A percentile compares a stretch with the other conserved stretches of the same genome.
phyloP scores from a whole-genome alignment of 2,113 vertebrate genomes.

The Aphyosemion australe region DNA sequence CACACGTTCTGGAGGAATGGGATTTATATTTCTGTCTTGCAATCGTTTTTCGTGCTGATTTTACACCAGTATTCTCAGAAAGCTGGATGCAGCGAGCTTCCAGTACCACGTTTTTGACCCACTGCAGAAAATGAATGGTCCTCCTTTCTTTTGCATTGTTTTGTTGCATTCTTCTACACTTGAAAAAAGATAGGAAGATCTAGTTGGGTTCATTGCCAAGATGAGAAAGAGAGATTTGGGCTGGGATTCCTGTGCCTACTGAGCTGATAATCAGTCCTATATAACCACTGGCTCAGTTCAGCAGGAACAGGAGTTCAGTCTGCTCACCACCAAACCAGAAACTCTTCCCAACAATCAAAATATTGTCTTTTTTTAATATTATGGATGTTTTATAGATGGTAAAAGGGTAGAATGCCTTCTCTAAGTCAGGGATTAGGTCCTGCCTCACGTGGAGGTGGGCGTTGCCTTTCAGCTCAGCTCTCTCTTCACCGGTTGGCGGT shows the following conservation, averaged over 20 bases:
- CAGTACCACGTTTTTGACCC: conserved; percentile 20
- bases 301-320: conserved; percentile 99
- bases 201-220: background rate
- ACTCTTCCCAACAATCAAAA: background rate
- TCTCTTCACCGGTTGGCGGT: too few relatives aligned
- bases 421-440: too few relatives aligned
- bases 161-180: conserved; percentile 24
- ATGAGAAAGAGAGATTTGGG: conserved; percentile 77
- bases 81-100: too few relatives aligned
- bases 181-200: background rate
- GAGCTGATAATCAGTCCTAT: conserved; percentile 99
- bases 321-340: conserved; percentile 70
- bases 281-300: conserved; percentile 99
- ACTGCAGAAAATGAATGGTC: conserved; percentile 16
- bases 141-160: conserved; percentile 22
- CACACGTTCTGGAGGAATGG: conserved; percentile 21
- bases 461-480: too few relatives aligned
- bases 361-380: background rate
- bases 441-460: too few relatives aligned
- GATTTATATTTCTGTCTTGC: background rate
- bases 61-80: background rate
- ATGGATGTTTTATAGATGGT: background rate
- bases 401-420: too few relatives aligned
- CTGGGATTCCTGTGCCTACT: conserved; percentile 99
- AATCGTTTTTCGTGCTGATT: too few relatives aligned